A percentile compares a stretch with the other conserved stretches of the same genome.
Evolutionary conservation across 2,888 invertebrate genomes (phyloP).

Genomic region (Drosophila birchii): DNA sequence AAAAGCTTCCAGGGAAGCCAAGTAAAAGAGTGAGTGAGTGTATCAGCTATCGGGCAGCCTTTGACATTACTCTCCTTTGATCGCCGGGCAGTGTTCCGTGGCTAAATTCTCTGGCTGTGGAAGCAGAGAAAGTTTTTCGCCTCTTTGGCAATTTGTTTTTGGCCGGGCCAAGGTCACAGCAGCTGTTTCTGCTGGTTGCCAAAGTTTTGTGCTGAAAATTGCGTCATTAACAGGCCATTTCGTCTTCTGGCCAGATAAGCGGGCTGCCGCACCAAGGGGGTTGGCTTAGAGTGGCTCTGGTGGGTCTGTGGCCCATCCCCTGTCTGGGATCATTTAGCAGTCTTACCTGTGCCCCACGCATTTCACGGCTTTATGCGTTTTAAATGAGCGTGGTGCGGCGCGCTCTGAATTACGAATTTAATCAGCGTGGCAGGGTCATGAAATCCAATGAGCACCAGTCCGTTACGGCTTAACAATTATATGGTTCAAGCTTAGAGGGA

Average conservation of each 20-base stretch:
- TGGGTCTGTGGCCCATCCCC: neutral
- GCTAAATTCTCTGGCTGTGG: constrained; percentile 20
- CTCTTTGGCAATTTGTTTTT: constrained; percentile 55
- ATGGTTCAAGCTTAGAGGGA: constrained; percentile 25
- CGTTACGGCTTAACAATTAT: constrained; percentile 47
- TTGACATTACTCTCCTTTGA: constrained; percentile 47
- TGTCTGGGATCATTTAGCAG: constrained; percentile 56
- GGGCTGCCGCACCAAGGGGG: constrained; percentile 17
- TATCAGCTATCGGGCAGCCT: constrained; percentile 38
- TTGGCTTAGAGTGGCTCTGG: constrained; percentile 9
- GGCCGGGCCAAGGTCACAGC: constrained; percentile 41
- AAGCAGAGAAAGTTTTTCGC: constrained; percentile 43
- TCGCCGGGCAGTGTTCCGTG: constrained; percentile 33
- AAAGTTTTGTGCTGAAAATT: constrained; percentile 67
- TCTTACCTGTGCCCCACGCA: constrained; percentile 51
- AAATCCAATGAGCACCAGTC: constrained; percentile 47
- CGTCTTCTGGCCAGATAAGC: constrained; percentile 51
- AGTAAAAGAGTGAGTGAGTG: constrained; percentile 31
- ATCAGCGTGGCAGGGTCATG: constrained; percentile 55
- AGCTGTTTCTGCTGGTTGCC: constrained; percentile 39
- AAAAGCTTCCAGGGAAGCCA: constrained; percentile 31
- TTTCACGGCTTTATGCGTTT: constrained; percentile 64
- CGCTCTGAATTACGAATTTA: constrained; percentile 62
- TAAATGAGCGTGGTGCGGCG: constrained; percentile 58
- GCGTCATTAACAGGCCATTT: constrained; percentile 81